Base-by-base conservation (phyloP, 2,888 invertebrate genomes). In the Axea sp. region DNA sequence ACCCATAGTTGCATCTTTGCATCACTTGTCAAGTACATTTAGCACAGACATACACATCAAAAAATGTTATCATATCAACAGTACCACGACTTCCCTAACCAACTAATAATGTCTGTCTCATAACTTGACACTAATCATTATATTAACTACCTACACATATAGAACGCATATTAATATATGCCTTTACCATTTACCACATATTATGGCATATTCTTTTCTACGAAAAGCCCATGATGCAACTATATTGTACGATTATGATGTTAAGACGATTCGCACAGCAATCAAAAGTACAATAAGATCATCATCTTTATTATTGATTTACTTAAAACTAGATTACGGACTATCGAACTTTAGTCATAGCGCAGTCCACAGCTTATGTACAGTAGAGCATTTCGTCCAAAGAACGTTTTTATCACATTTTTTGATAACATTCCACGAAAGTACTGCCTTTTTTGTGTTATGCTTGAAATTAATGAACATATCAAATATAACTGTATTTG, bases 241-340 rank as follows among this genome's bases (percentile, higher is more conserved):
- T 72, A 76, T 74, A 67, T 71, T 77, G 73, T 74, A 77, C 68
- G 37, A 51, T 67, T 57, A 73, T 65, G 43, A 60, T 73, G 59
- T 64, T 67, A 65, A 37, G 74, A 73, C 57, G 68, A 72, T 68
- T 81, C 75, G 73, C 77, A 77, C 76, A 81, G 78, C 75, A 79
- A 79, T 81, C 69, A 80, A 80, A 83, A 79, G 81, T 80, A 82
- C 80, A 81, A 81, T 84, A 83, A 84, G 82, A 84, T 83, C 81
- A 76, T 82, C 73, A 73, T 75, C 75, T 78, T 73, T 76, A 47
- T 75, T 72, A 77, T 68, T 59, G 12, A 76, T 76, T 79, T 73
- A 51, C 76, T 80, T 81, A 83, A 19, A 75, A 64, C 80, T 83
- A 81, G 35, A 64, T 76, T 81, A 80, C 47, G 41, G 59, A 76